These are phyloP conservation scores for Drosophila melanosoma DNA, from an alignment of 2,888 invertebrate genomes.

Conservation along the genomic window DNA sequence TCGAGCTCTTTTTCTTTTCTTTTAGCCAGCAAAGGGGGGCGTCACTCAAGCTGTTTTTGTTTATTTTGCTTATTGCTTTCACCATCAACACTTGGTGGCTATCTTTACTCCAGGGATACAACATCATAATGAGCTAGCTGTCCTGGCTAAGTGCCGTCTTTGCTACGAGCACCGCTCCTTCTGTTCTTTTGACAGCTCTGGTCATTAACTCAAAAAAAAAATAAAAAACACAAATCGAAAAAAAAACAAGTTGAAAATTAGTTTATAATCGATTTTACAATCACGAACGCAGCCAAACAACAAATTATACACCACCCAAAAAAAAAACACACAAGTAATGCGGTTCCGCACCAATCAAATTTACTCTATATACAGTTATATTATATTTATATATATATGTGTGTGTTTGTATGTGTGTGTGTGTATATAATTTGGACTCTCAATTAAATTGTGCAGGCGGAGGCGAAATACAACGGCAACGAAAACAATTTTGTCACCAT, in stretches of 20 bases:
- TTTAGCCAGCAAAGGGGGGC: conserved; percentile 19
- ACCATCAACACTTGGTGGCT: conserved; percentile 43
- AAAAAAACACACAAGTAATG: conserved; percentile 13
- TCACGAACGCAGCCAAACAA: conserved; percentile 60
- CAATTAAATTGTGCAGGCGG: conserved; percentile 76
- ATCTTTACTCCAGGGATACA: conserved; percentile 41
- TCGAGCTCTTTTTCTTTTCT: conserved; percentile 3
- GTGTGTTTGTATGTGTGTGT: conserved; percentile 20
- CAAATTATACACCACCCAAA: conserved; percentile 51
- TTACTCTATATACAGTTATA: conserved; percentile 15
- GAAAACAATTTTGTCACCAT: conserved; percentile 75
- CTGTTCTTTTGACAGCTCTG: conserved; percentile 5
- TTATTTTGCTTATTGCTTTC: conserved; percentile 49
- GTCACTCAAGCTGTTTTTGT: conserved; percentile 54
- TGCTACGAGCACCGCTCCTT: conserved; percentile 6
- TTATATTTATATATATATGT: neutral
- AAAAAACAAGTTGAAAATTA: conserved; percentile 65
- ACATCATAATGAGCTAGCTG: conserved; percentile 58
- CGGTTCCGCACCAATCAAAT: conserved; percentile 25
- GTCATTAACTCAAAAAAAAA: conserved; percentile 39
- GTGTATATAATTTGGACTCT: conserved; percentile 71
- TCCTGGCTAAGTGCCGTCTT: conserved; percentile 39
- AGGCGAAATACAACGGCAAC: conserved; percentile 56
- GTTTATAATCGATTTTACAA: conserved; percentile 83
- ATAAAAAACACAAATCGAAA: neutral